Percentiles rank a stretch among this genome's conserved stretches.
These are phyloP conservation scores for Gnathonemus echidnorhynchus DNA, from an alignment of 2,113 vertebrate genomes.

Conservation along the genomic window DNA sequence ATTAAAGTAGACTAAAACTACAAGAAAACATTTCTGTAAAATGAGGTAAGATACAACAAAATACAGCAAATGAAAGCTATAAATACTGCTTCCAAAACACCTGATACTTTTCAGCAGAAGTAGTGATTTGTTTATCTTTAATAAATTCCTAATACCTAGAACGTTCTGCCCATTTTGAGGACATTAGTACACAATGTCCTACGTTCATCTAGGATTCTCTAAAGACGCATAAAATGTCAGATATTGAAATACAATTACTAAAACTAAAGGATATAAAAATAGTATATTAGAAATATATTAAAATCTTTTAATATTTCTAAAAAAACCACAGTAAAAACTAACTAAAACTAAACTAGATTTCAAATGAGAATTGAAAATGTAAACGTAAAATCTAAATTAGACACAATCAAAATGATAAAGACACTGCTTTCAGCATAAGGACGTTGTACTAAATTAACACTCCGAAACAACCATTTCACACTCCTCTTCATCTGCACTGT, in stretches of 20 bases:
- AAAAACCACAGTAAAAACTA: not conserved
- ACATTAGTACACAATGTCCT: not conserved
- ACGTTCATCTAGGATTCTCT: not conserved
- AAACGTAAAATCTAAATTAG: not conserved
- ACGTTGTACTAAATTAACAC: not conserved
- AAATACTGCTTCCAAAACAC: not conserved
- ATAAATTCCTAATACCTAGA: not conserved
- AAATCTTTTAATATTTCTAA: not conserved
- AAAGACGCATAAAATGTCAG: not conserved
- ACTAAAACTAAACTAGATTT: not conserved
- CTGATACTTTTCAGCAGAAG: not conserved
- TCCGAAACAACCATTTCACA: not conserved
- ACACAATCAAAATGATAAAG: not conserved
- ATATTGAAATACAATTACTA: not conserved
- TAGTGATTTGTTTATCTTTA: not conserved
- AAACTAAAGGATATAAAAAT: not conserved
- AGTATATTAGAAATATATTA: not conserved
- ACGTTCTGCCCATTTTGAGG: not conserved
- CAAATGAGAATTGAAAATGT: not conserved
- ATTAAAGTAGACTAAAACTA: not conserved
- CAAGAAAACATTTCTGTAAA: not conserved
- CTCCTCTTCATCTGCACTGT: not conserved
- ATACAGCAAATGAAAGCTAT: not conserved
- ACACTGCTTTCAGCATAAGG: not conserved
- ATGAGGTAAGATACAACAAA: not conserved